These are phyloP conservation scores for Nycticorax nycticorax DNA, from an alignment of 2,113 vertebrate genomes.

Conservation along the genomic window DNA sequence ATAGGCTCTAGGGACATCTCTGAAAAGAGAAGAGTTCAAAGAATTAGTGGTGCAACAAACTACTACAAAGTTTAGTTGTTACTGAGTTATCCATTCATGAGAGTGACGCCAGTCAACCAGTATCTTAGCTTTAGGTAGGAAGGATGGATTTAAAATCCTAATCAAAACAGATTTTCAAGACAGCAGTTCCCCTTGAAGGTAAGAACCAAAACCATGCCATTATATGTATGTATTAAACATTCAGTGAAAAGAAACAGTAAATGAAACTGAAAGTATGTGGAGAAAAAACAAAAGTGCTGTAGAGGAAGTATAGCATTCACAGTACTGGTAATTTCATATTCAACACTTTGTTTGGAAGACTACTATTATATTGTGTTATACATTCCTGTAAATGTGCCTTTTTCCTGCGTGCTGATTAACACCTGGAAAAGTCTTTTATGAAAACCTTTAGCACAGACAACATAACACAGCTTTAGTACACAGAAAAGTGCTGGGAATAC, in stretches of 20 bases:
- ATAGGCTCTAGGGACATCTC: constrained; percentile 54
- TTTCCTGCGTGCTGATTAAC: background rate
- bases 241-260: background rate
- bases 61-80: background rate
- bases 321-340: background rate
- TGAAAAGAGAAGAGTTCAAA: constrained; percentile 47
- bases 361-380: background rate
- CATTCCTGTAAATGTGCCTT: background rate
- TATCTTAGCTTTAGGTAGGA: background rate
- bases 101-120: background rate
- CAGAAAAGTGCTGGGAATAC: background rate
- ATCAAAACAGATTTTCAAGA: background rate
- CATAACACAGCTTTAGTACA: background rate
- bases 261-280: background rate
- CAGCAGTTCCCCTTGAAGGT: background rate
- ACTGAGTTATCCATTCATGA: background rate
- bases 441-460: background rate
- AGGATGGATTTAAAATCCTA: background rate
- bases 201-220: background rate
- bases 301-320: background rate
- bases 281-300: background rate
- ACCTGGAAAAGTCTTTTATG: background rate
- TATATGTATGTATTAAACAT: too few relatives aligned
- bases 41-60: background rate
- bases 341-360: background rate